phyloP scores from a whole-genome alignment of 2,888 invertebrate genomes.

The Zaprionus obscuricornis region DNA sequence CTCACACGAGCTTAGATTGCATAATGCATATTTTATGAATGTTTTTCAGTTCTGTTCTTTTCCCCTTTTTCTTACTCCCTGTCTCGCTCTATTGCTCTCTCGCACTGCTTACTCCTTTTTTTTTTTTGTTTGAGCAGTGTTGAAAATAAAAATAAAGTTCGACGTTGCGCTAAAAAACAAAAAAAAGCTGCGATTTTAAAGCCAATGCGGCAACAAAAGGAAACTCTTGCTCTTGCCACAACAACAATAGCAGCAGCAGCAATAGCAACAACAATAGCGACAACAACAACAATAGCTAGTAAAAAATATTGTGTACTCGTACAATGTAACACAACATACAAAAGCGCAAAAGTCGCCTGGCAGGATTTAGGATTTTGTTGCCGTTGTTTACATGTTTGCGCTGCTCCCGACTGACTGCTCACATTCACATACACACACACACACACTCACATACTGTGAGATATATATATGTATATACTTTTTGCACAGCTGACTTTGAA shows the following conservation, averaged over 20 bases:
- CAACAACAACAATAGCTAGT: slow-evolving; percentile 6
- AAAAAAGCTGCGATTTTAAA: slow-evolving; percentile 56
- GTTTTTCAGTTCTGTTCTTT: slow-evolving; percentile 57
- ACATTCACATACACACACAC: slow-evolving; percentile 8
- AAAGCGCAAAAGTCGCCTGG: slow-evolving; percentile 23
- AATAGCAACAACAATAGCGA: slow-evolving; percentile 16
- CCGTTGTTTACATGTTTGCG: slow-evolving; percentile 41
- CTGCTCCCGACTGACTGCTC: slow-evolving; percentile 31
- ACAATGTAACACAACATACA: slow-evolving; percentile 33
- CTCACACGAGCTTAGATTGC: slow-evolving; percentile 84
- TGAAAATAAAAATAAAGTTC: slow-evolving; percentile 63
- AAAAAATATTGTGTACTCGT: slow-evolving; percentile 33
- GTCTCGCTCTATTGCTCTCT: neutral
- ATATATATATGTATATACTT: neutral
- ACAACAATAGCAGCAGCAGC: slow-evolving; percentile 19
- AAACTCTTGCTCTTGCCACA: slow-evolving; percentile 27
- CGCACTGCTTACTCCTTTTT: slow-evolving; percentile 13
- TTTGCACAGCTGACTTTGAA: neutral
- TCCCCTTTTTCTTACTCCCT: neutral
- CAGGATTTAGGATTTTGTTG: slow-evolving; percentile 62
- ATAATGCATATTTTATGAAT: slow-evolving; percentile 83
- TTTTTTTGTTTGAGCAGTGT: slow-evolving; percentile 50
- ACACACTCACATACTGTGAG: slow-evolving; percentile 19
- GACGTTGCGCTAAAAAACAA: slow-evolving; percentile 31
- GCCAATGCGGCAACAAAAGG: slow-evolving; percentile 73